Evolutionary conservation across 2,797 vertebrate species (phyloP), one percentile per base, ranked within the genome.

Genomic region (Hydrophis major): DNA sequence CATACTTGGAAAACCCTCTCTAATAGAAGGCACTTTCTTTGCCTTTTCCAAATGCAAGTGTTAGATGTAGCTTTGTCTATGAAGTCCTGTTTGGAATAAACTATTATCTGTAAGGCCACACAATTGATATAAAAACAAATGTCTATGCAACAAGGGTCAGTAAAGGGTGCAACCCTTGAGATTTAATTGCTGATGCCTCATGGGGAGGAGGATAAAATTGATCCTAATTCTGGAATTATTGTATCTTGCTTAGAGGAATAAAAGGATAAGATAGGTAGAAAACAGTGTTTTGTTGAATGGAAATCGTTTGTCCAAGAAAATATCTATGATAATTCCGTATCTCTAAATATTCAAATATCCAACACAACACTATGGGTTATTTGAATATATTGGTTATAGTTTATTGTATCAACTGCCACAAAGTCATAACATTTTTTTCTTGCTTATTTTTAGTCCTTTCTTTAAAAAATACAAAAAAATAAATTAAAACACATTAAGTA

Each of bases 341-440:
- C 96, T 97, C 97, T 97, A 97, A 94, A 95, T 96, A 97, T 96
- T 94, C 96, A 96, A 87, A 74, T 97, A 98, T 98, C 98, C 97
- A 83, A 98, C 96, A 98, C 96, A 97, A 96, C 97, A 95, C 96
- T 96, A 96, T 3, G 93, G 93, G 94, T 96, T 96, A 96, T 94
- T 97, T 0, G 95, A 97, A 95, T 96, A 96, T 96, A 97, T 97
- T 0, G 92, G 92, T 97, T 98, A 97, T 97, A 97, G 96, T 98
- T 98, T 98, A 97, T 97, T 97, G 95, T 97, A 96, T 95, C 96
- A 95, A 95, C 97, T 97, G 96, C 96, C 96, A 96, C 97, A 97
- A 97, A 97, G 95, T 97, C 95, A 94, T 96, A 97, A 97, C 97
- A 97, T 94, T 95, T 96, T 94, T 96, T 96, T 97, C 97, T 93